Evolutionary conservation across 2,888 invertebrate genomes (phyloP), one percentile per base, ranked within the genome.

Genomic region (Rotaria socialis): DNA sequence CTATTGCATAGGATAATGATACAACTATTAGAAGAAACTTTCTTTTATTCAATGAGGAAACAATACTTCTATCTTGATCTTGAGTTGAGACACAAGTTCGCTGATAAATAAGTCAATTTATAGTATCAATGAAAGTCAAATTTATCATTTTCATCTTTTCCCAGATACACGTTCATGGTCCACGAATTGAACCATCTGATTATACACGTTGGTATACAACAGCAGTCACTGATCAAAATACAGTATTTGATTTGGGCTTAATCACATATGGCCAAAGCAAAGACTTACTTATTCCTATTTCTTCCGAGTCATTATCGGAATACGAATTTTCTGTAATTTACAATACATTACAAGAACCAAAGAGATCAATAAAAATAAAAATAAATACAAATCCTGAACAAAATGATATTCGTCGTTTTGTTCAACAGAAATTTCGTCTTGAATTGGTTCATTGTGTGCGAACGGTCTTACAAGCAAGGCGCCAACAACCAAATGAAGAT

Each of bases 211-310:
- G 43, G 43, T 80, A 80, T 80, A n/a, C 43, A n/a, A n/a, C 47
- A 14, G 6, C 6, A 2, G 16, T 24, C 16, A 14, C 24, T 80
- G 47, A n/a, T n/a, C 8, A 24, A 11, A 14, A 24, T n/a, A 80
- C 43, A 47, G 22, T 24, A 24, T 80, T 80, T 80, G 24, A 80
- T n/a, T 24, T 80, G 11, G 80, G 80, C 22, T 80, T 24, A 0
- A 43, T 80, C n/a, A 80, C 47, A 47, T 80, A n/a, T 14, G 80
- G 80, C n/a, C 80, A 80, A 80, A 80, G 80, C 43, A 80, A 80
- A n/a, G 80, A 80, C 47, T 14, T 80, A 24, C 24, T 80, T n/a
- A 80, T 80, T 10, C 80, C 80, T 0, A 2, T 80, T 24, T 3
- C 80, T n/a, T 11, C 11, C 0, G 24, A 43, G 24, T 24, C 22